Conservation (phyloP, 2,888 invertebrate genomes). For the Trachelus tabidus region DNA sequence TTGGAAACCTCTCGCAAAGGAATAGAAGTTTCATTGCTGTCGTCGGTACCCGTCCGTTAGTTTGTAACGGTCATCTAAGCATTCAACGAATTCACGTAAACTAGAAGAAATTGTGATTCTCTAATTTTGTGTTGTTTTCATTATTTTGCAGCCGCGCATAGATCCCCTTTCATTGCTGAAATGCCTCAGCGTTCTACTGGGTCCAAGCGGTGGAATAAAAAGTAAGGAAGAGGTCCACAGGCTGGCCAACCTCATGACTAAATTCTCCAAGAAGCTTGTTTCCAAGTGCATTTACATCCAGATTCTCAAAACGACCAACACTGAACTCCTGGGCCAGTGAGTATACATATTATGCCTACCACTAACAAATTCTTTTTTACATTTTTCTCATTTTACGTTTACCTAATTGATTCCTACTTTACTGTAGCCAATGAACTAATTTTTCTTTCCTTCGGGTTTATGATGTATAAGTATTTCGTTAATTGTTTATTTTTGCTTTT, state of each 20-base stretch:
- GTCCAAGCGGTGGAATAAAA: slow-evolving; percentile 87
- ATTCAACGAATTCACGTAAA: too few species aligned
- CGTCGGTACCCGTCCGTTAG: too few species aligned
- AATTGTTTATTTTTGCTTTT: too few species aligned
- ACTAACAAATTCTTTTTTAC: not conserved
- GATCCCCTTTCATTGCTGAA: slow-evolving; percentile 90
- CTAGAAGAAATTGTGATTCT: too few species aligned
- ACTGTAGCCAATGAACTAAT: too few species aligned
- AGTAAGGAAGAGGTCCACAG: slow-evolving; percentile 89
- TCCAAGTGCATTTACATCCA: slow-evolving; percentile 96
- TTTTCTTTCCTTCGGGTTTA: too few species aligned
- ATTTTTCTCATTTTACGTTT: not conserved
- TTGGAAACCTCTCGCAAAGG: too few species aligned
- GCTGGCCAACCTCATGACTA: slow-evolving; percentile 93
- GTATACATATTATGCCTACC: slow-evolving; percentile 48
- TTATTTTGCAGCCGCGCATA: slow-evolving; percentile 84
- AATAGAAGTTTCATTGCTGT: too few species aligned
- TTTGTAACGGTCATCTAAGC: too few species aligned
- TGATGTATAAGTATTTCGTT: too few species aligned
- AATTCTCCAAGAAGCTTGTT: slow-evolving; percentile 94
- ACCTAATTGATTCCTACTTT: too few species aligned
- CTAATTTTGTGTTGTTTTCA: too few species aligned
- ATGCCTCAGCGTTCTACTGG: slow-evolving; percentile 87
- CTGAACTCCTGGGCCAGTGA: slow-evolving; percentile 82
- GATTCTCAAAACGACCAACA: slow-evolving; percentile 88